These are phyloP conservation scores for Tadarida brasiliensis DNA, from an alignment of 2,797 vertebrate genomes.

Conservation along the genomic window DNA sequence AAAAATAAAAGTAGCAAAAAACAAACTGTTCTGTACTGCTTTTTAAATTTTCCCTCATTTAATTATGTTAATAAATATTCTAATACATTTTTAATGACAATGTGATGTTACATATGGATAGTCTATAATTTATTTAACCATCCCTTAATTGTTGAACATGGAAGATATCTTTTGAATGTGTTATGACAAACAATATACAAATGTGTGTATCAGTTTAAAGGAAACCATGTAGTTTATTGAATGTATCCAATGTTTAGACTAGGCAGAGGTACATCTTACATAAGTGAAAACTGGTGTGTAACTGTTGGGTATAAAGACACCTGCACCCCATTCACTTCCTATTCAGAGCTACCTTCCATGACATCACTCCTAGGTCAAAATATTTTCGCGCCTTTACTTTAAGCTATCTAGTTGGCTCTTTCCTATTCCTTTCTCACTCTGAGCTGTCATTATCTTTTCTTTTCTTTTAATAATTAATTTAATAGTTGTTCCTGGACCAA, in stretches of 20 bases:
- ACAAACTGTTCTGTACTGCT: not conserved
- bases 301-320: not conserved
- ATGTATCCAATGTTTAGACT: not conserved
- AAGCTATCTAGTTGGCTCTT: not conserved
- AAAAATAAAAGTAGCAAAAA: constrained; percentile 1
- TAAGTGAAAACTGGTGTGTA: not conserved
- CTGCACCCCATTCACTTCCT: not conserved
- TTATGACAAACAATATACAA: not conserved
- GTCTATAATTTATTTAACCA: not conserved
- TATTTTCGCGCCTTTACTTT: not conserved
- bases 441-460: not conserved
- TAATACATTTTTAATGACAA: constrained; percentile 2
- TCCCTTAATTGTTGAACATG: not conserved
- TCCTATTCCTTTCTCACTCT: constrained; percentile 1
- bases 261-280: not conserved
- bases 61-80: not conserved
- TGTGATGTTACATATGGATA: not conserved
- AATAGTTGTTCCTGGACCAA: constrained; percentile 41
- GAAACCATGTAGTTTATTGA: not conserved
- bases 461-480: not conserved
- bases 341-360: not conserved
- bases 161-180: constrained; percentile 11
- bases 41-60: constrained; percentile 31
- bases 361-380: not conserved
- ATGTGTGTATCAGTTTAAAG: not conserved